Conservation (phyloP, 1,140 invertebrate genomes). For the Anastrepha obliqua region DNA sequence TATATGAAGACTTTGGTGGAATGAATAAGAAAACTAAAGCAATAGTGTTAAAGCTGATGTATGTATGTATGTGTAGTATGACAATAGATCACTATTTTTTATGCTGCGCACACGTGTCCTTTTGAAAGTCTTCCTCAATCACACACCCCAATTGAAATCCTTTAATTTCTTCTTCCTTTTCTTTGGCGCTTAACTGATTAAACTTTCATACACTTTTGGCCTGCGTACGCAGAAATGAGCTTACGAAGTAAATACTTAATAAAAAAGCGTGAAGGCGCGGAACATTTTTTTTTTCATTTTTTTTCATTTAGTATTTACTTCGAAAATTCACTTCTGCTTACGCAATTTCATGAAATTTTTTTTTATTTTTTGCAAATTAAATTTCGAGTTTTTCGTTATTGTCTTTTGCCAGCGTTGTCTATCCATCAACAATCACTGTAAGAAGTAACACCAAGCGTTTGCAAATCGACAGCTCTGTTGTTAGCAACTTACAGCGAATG, state of each 20-base stretch:
- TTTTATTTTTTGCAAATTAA: too few species aligned
- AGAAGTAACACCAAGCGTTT: conserved; percentile 74
- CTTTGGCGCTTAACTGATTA: neutral
- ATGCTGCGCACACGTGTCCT: too few species aligned
- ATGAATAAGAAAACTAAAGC: too few species aligned
- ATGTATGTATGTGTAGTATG: too few species aligned
- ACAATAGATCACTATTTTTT: too few species aligned
- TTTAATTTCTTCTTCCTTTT: too few species aligned
- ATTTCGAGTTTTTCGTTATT: neutral
- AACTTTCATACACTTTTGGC: neutral
- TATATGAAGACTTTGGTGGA: too few species aligned
- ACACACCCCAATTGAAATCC: too few species aligned
- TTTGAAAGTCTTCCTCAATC: too few species aligned
- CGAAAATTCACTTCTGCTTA: neutral
- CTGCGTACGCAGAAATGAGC: neutral
- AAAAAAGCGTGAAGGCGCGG: neutral
- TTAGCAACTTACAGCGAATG: conserved; percentile 71
- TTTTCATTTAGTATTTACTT: neutral
- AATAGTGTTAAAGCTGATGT: too few species aligned
- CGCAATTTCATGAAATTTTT: too few species aligned
- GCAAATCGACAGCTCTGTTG: conserved; percentile 65
- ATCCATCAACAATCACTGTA: conserved; percentile 71
- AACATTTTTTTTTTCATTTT: neutral
- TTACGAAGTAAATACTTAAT: neutral
- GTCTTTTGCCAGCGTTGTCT: neutral